Evolutionary conservation across 2,888 invertebrate species (phyloP), one percentile per base, ranked within the genome.

Genomic region (Netelia inedita): DNA sequence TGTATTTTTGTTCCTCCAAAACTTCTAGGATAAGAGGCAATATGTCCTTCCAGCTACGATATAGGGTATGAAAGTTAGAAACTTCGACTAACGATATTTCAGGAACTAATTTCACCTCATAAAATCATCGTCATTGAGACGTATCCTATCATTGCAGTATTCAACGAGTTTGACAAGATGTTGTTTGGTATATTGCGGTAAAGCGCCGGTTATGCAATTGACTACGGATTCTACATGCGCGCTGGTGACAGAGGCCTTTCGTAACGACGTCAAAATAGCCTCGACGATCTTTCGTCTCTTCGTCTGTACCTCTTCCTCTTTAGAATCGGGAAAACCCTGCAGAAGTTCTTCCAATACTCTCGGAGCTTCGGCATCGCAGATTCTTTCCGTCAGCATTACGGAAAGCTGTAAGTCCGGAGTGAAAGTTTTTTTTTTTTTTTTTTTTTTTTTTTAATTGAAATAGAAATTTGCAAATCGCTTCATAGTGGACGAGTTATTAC

Each of bases 21-120:
- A 95, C 93, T 89, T 95, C 95, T 57, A 96, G 89, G 82, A 96
- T 93, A 84, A 95, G 95, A 16, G 97, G 96, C 2, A 97, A 91
- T 0, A 96, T 90, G 86, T 96, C 96, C 87, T 95, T 95, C 96
- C 97, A 97, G 87, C 96, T 96, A 88, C 10, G 28, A 88, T 88
- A 78, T 71, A 73, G 14, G 14, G 14, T 2, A 46, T 46, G 68
- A 46, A 83, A 76, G 59, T 19, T 19, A 19, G 21, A 82, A n/a
- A 53, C 35, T 23, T 0, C 14, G 50, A 73, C 10, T 21, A 10
- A 46, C 65, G 9, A 50, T 16, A 57, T 16, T 50, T 73, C 19
- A 71, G 6, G 11, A 53, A 50, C 2, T 16, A 57, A 41, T 11
- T 68, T 85, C 90, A 94, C 95, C 94, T 94, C 87, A 94, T 94